Evolutionary conservation across 2,888 invertebrate genomes (phyloP).

Genomic region (Drosophila multiciliata): DNA sequence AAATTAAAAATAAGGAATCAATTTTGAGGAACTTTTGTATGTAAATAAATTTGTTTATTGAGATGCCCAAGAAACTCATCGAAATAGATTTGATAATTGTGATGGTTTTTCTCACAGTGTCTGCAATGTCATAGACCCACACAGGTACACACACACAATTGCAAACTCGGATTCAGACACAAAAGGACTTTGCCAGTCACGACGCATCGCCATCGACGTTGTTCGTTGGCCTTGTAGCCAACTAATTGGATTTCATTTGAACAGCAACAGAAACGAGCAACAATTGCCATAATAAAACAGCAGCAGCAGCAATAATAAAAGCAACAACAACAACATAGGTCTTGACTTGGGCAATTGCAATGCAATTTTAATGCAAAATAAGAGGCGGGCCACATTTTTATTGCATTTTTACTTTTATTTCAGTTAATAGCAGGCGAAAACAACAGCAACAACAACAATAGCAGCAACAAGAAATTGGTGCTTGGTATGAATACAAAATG

Average conservation of each 20-base stretch:
- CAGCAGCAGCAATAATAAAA: neutral
- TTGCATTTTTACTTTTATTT: conserved; percentile 78
- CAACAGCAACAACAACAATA: conserved; percentile 37
- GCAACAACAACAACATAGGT: conserved; percentile 46
- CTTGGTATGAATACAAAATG: conserved; percentile 84
- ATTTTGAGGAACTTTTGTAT: neutral
- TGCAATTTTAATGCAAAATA: conserved; percentile 82
- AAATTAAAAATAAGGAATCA: neutral
- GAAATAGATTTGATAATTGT: neutral
- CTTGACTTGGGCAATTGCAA: conserved; percentile 74
- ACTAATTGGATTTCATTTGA: conserved; percentile 81
- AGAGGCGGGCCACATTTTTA: conserved; percentile 75
- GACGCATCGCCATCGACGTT: conserved; percentile 54
- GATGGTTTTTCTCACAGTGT: conserved; percentile 25
- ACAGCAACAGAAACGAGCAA: conserved; percentile 54
- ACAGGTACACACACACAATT: conserved; percentile 11
- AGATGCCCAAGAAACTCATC: neutral
- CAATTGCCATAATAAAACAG: conserved; percentile 67
- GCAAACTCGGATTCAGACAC: conserved; percentile 12
- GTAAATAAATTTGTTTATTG: neutral
- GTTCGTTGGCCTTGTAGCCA: conserved; percentile 71
- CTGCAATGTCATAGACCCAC: conserved; percentile 20
- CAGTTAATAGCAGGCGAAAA: conserved; percentile 70
- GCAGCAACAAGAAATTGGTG: conserved; percentile 76
- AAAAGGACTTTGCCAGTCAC: conserved; percentile 67